A percentile compares a stretch with the other conserved stretches of the same genome.
Conservation (phyloP, 1,140 invertebrate genomes). For the Plodia interpunctella region DNA sequence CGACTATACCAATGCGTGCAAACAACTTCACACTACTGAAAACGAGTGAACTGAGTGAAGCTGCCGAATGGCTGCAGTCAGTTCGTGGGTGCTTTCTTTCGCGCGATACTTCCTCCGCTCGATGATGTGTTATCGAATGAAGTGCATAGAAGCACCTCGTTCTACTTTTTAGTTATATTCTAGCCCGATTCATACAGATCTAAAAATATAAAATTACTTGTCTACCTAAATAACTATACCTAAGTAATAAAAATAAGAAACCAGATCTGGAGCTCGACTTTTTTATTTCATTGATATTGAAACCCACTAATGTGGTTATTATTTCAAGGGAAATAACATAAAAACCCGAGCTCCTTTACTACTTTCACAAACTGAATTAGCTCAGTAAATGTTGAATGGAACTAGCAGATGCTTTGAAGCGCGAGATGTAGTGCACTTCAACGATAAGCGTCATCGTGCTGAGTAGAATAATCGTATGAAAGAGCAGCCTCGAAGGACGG, state of each 20-base stretch:
- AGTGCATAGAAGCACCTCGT: not conserved
- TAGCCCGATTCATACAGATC: not conserved
- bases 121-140: not conserved
- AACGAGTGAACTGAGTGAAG: constrained; percentile 63
- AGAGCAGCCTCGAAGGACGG: constrained; percentile 21
- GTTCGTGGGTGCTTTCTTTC: constrained; percentile 2
- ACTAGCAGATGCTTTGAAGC: not conserved
- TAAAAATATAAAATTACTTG: not conserved
- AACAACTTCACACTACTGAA: constrained; percentile 65
- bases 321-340: too few relatives aligned
- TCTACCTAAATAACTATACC: too few relatives aligned
- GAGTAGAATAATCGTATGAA: not conserved
- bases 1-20: constrained; percentile 62
- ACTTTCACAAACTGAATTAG: too few relatives aligned
- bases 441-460: not conserved
- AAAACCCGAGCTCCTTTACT: too few relatives aligned
- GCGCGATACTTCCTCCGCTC: not conserved
- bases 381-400: too few relatives aligned
- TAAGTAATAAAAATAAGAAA: not conserved
- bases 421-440: not conserved
- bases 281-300: too few relatives aligned
- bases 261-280: too few relatives aligned
- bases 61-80: constrained; percentile 40
- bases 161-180: not conserved
- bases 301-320: too few relatives aligned